Base-by-base conservation (phyloP, 2,888 invertebrate species). In the Drosophila gaucha region DNA sequence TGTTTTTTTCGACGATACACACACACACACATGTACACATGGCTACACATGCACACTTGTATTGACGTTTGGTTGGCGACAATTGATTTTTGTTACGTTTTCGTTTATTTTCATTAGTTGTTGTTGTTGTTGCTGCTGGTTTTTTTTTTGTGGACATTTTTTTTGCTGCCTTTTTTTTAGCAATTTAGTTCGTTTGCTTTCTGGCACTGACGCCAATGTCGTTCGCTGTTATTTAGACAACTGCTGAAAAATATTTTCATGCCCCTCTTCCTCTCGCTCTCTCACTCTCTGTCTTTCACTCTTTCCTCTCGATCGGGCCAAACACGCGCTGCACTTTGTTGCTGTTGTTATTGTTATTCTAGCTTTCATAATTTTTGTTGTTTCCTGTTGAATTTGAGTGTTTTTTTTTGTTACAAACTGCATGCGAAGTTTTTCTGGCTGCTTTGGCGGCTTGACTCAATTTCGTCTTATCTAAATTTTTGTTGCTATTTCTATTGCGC, bases 181-280 rank as follows among this genome's bases (percentile, higher is more conserved):
- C 85, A 86, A 88, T 86, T 86, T 86, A 88, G 85, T 88, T 89
- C 88, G 84, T 83, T 88, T 86, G 75, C 86, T 86, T 78, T 80
- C 86, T 73, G 79, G 75, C 69, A 67, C 77, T 70, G 80, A 59
- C 58, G 58, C 65, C 58, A 64, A 54, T 58, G 70, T 55, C 72
- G 74, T 65, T 80, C 36, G 78, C 66, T 68, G 66, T 82, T 87
- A 85, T 87, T 83, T 82, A 82, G 87, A 87, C 83, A 83, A 87
- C 88, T 83, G 86, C 76, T 87, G 86, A 85, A 85, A 87, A 82
- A 75, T 80, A 80, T 66, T 76, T 80, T 59, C 67, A 74, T 71
- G 60, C 71, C 57, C 56, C 72, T 26, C 28, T n/a, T 22, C 8
- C 49, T 36, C 33, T 39, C 43, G 24, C 33, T n/a, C 28, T 6